Percentiles rank a stretch among this genome's conserved stretches.
phyloP scores from a whole-genome alignment of 2,113 vertebrate genomes.

The Hippocampus abdominalis region DNA sequence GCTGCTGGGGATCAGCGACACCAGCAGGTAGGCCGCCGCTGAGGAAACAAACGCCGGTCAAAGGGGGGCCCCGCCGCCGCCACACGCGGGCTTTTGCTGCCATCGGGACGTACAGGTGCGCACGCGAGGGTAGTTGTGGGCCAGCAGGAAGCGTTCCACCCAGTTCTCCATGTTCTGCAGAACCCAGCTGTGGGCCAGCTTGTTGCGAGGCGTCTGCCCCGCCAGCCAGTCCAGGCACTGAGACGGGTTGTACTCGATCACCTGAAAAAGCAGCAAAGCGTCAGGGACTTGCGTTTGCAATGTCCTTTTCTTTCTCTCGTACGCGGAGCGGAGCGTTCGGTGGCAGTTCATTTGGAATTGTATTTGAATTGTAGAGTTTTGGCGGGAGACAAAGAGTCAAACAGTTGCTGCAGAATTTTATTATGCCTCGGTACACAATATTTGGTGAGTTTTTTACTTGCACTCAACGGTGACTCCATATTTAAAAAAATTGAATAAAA shows the following conservation, averaged over 20 bases:
- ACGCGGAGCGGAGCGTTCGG: too few species aligned
- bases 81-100: too few species aligned
- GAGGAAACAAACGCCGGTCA: slow-evolving; percentile 24
- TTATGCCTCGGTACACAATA: too few species aligned
- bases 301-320: too few species aligned
- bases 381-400: too few species aligned
- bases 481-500: too few species aligned
- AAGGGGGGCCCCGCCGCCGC: too few species aligned
- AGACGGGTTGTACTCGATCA: slow-evolving; percentile 98
- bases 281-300: neutral
- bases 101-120: slow-evolving; percentile 85
- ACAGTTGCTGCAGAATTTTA: too few species aligned
- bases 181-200: slow-evolving; percentile 98
- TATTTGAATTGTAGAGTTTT: too few species aligned
- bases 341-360: too few species aligned
- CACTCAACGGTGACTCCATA: too few species aligned
- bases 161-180: slow-evolving; percentile 99
- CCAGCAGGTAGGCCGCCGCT: slow-evolving; percentile 98
- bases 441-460: too few species aligned
- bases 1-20: slow-evolving; percentile 99
- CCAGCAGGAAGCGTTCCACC: slow-evolving; percentile 96
- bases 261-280: slow-evolving; percentile 65
- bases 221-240: slow-evolving; percentile 99
- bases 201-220: slow-evolving; percentile 95
- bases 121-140: slow-evolving; percentile 97